Conservation (phyloP, 2,113 vertebrate species). For the Capreolus pygargus region DNA sequence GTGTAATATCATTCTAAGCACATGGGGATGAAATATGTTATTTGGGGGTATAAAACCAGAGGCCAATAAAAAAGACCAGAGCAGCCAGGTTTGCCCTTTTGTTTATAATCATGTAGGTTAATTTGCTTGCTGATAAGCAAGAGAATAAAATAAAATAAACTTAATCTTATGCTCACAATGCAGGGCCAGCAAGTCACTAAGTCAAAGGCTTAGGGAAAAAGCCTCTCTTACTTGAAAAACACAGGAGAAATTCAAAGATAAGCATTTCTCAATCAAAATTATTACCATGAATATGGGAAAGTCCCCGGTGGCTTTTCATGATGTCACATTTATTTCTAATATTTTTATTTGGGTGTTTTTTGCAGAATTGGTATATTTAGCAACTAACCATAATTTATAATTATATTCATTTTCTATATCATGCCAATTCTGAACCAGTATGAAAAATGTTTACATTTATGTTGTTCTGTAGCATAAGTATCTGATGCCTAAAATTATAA, state of each 20-base stretch:
- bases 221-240: slow-evolving; percentile 72
- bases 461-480: neutral
- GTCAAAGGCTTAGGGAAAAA: slow-evolving; percentile 50
- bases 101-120: neutral
- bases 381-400: neutral
- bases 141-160: neutral
- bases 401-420: neutral
- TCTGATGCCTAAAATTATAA: neutral
- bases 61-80: neutral
- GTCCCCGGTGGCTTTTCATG: neutral
- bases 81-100: neutral
- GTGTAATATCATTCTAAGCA: neutral
- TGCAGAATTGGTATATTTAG: neutral
- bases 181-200: slow-evolving; percentile 57
- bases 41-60: neutral
- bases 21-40: neutral
- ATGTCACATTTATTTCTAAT: neutral
- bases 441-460: neutral
- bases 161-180: neutral
- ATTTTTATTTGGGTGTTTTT: slow-evolving; percentile 4
- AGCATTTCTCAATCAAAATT: slow-evolving; percentile 35
- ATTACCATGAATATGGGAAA: neutral
- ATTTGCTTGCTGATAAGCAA: neutral
- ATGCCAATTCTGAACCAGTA: neutral
- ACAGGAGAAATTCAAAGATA: slow-evolving; percentile 57